These are phyloP conservation scores for Acinonyx jubatus DNA, from an alignment of 2,113 vertebrate species.

Conservation along the genomic window DNA sequence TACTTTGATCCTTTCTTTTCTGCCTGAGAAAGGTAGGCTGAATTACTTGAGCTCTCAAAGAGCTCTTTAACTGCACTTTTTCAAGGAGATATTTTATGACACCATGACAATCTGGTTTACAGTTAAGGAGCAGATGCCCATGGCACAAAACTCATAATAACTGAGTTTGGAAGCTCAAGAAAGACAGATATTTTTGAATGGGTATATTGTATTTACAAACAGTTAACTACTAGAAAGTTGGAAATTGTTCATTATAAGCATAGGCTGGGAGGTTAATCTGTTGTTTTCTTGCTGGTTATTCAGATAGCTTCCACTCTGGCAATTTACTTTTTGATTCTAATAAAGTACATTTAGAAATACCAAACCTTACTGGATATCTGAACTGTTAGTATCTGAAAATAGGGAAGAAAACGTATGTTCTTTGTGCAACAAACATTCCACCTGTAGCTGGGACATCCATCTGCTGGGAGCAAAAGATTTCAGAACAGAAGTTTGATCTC, in stretches of 20 bases:
- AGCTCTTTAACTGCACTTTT: background rate
- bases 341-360: background rate
- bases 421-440: background rate
- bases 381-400: constrained; percentile 26
- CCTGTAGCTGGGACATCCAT: background rate
- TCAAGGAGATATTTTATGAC: background rate
- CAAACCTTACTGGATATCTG: background rate
- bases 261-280: constrained; percentile 2
- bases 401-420: background rate
- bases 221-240: background rate
- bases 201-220: constrained; percentile 16
- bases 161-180: constrained; percentile 11
- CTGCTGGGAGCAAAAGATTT: background rate
- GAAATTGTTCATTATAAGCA: background rate
- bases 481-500: background rate
- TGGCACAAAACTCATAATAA: background rate
- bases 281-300: constrained; percentile 25
- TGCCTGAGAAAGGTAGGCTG: background rate
- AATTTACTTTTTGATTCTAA: constrained; percentile 57
- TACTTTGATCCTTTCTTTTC: background rate
- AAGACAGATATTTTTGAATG: constrained; percentile 48
- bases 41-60: background rate
- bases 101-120: background rate
- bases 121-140: constrained; percentile 47
- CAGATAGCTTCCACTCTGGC: background rate